Evolutionary conservation across 2,888 invertebrate genomes (phyloP), one percentile per base, ranked within the genome.

Genomic region (Sthenelais limicola): DNA sequence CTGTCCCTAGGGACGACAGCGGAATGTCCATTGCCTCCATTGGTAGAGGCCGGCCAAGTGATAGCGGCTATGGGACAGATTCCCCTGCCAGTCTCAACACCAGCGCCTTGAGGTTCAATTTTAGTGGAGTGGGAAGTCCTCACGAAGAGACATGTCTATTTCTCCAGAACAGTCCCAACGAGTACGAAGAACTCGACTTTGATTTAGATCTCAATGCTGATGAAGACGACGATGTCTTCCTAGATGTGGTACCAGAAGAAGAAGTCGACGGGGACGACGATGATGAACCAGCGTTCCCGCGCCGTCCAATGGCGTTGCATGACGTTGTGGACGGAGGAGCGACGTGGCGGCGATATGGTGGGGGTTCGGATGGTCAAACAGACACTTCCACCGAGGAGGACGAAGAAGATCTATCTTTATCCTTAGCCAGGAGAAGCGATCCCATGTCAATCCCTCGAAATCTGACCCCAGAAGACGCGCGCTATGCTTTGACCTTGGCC

Each of bases 11-110:
- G 21, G 62, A 62, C 24, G 62, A 62, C 26, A 62, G 62, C 62
- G 62, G 62, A 12, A 24, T 62, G 1, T 62, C 62, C 62, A 62
- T 62, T 24, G 62, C 26, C 21, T 62, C 62, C 24, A 35, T 62
- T 18, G 62, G 62, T 28, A 21, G 62, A 9, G 35, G 62, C 62
- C 62, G 62, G 7, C 62, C 62, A 21, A 62, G 62, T 28, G 62
- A 62, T 43, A 62, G 62, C 24, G 62, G 62, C 35, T 62, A 62
- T 43, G 62, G 62, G 38, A 62, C 62, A n/a, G 62, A 62, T 43
- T 62, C 62, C 62, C 62, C 62, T 5, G 62, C 62, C 38, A 38
- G 38, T 24, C 62, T 62, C 9, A 62, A 28, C 24, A 35, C 62
- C 3, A 51, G 21, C 21, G 62, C 62, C n/a, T 26, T 62, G 35